Base-by-base conservation (phyloP, 1,140 invertebrate genomes). In the Leptinotarsa undecemlineata region DNA sequence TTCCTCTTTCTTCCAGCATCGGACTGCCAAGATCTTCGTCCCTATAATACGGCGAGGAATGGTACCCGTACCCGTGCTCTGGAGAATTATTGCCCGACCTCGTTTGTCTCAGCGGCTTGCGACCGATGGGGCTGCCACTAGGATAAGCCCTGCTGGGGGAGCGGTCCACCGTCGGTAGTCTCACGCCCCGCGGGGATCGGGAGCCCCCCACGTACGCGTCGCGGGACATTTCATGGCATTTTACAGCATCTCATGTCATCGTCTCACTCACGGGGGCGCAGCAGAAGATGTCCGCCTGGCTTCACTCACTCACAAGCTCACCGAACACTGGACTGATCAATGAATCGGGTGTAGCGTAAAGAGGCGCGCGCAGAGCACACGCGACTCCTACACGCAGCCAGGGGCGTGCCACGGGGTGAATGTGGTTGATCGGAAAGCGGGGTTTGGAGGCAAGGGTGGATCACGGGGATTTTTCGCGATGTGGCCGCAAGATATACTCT, bases 91-190 rank as follows among this genome's bases (percentile, higher is more conserved):
- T 90, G 69, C 88, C 88, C 78, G 88, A 89, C 48, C 89, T 86
- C 47, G 87, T 88, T 78, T 85, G 87, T 26, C 87, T 85, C 70
- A 81, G 64, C 21, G 77, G 78, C 81, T 88, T 90, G 26, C 86
- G 86, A 79, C 85, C 85, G 61, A 84, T 88, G 74, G 90, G 90
- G 86, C 88, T 91, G 77, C 88, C 88, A 82, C 88, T 90, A 72
- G 85, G 84, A 79, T 90, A 90, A 86, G 92, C 92, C 79, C 91
- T 86, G 79, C 91, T 92, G 81, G 94, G 94, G 83, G 93, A 94
- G 79, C 93, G 91, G 89, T 95, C 93, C 82, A 94, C 93, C 82
- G 93, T 94, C 82, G 93, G 93, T 85, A 95, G 88, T 83, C 91
- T 87, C 79, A 88, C 86, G 85, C 90, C 89, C 76, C 90, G 84